These are phyloP conservation scores for Merodon equestris DNA, from an alignment of 2,888 invertebrate species.

Conservation along the genomic window DNA sequence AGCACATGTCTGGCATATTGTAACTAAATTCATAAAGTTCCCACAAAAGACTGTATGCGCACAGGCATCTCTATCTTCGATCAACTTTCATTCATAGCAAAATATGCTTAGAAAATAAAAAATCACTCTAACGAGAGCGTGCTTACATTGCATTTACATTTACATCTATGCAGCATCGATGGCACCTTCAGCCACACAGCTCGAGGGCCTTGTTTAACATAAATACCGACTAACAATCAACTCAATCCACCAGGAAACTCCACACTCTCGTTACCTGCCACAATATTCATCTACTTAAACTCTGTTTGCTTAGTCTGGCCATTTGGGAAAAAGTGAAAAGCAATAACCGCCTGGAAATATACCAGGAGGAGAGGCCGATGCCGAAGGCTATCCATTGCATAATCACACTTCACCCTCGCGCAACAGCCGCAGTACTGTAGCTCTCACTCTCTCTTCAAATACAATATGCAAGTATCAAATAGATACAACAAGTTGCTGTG, in stretches of 20 bases:
- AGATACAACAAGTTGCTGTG: constrained; percentile 50
- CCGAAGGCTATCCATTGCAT: constrained; percentile 44
- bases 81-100: no score
- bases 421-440: constrained; percentile 3
- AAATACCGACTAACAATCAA: constrained; percentile 6
- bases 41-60: no score
- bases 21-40: no score
- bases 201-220: not conserved
- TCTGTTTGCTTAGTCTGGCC: constrained; percentile 32
- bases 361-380: not conserved
- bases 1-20: no score
- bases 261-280: constrained; percentile 8
- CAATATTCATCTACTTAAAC: constrained; percentile 43
- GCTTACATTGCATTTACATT: no score
- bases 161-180: no score
- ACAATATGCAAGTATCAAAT: no score
- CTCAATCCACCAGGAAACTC: not conserved
- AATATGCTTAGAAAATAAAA: no score
- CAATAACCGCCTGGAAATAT: constrained; percentile 41
- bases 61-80: no score
- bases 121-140: no score
- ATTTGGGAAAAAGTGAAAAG: constrained; percentile 61
- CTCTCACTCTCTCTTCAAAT: not conserved
- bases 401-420: constrained; percentile 37
- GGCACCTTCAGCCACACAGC: no score